A percentile compares a stretch with the other conserved stretches of the same genome.
Evolutionary conservation across 2,113 vertebrate species (phyloP).

Genomic region (Chaetorhynchus papuensis): DNA sequence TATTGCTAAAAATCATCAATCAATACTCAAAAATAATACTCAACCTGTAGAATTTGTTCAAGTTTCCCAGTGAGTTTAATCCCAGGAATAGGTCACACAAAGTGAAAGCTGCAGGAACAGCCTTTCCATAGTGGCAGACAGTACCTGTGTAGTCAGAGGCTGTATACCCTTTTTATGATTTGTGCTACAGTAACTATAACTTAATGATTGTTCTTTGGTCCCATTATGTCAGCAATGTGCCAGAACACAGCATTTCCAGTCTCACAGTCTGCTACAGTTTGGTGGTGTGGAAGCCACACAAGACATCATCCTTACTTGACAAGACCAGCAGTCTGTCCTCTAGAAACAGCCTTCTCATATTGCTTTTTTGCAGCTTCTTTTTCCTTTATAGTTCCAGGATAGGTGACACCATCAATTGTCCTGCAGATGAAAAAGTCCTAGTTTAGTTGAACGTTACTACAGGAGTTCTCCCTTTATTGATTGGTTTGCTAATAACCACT

Average conservation of each 20-base stretch:
- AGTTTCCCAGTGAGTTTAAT: background rate
- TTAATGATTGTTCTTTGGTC: background rate
- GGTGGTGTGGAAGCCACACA: background rate
- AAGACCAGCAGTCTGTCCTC: conserved; percentile 86
- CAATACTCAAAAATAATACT: background rate
- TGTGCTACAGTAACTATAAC: background rate
- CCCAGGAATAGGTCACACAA: background rate
- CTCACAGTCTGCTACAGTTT: background rate
- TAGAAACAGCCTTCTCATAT: conserved; percentile 84
- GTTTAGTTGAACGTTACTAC: background rate
- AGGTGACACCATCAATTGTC: conserved; percentile 80
- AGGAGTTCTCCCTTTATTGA: background rate
- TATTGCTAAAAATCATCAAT: background rate
- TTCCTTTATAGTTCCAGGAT: conserved; percentile 87
- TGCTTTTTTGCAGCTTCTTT: conserved; percentile 86
- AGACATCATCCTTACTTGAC: conserved; percentile 79
- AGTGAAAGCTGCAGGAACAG: background rate
- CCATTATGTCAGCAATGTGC: background rate
- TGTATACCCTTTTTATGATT: background rate
- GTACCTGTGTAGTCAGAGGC: background rate
- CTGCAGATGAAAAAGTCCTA: conserved; percentile 57
- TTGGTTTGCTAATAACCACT: background rate
- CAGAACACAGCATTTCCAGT: background rate
- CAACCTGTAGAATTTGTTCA: background rate
- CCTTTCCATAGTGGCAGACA: background rate